Conservation (phyloP, 2,888 invertebrate genomes). For the Panorpa germanica region DNA sequence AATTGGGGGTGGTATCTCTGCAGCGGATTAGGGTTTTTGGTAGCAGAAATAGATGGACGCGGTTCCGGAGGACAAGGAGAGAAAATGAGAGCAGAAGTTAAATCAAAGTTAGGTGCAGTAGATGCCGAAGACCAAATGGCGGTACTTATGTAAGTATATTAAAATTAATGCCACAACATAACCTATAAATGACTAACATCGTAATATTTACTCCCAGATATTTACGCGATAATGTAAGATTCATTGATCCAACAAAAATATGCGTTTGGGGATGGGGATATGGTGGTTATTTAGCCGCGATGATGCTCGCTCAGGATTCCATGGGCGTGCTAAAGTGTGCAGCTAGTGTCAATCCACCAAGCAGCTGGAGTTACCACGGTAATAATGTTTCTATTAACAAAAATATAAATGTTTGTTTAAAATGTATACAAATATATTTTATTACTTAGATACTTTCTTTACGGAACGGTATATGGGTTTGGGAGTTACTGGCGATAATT, state of each 20-base stretch:
- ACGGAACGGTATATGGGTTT: constrained; percentile 80
- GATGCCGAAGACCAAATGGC: constrained; percentile 66
- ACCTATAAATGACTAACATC: not conserved
- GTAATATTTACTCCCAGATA: constrained; percentile 29
- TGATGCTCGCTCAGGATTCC: constrained; percentile 59
- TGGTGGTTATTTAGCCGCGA: constrained; percentile 70
- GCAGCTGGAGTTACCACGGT: constrained; percentile 68
- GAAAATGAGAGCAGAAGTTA: constrained; percentile 47
- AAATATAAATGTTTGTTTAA: constrained; percentile 1
- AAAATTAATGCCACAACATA: not conserved
- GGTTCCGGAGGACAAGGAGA: constrained; percentile 77
- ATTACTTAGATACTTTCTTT: constrained; percentile 59
- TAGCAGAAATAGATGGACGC: constrained; percentile 75
- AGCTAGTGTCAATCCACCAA: constrained; percentile 71
- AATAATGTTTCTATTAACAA: constrained; percentile 17
- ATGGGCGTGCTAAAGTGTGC: constrained; percentile 66
- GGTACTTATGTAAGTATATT: constrained; percentile 33
- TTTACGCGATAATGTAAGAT: constrained; percentile 58
- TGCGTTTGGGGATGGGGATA: constrained; percentile 77
- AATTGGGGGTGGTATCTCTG: constrained; percentile 76
- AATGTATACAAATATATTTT: constrained; percentile 9
- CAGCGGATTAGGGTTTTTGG: constrained; percentile 64
- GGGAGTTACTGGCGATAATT: constrained; percentile 46
- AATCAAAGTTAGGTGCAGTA: constrained; percentile 48
- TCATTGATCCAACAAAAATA: constrained; percentile 60